phyloP scores from a whole-genome alignment of 2,797 vertebrate genomes.

The Stomatorhinus walkeri region DNA sequence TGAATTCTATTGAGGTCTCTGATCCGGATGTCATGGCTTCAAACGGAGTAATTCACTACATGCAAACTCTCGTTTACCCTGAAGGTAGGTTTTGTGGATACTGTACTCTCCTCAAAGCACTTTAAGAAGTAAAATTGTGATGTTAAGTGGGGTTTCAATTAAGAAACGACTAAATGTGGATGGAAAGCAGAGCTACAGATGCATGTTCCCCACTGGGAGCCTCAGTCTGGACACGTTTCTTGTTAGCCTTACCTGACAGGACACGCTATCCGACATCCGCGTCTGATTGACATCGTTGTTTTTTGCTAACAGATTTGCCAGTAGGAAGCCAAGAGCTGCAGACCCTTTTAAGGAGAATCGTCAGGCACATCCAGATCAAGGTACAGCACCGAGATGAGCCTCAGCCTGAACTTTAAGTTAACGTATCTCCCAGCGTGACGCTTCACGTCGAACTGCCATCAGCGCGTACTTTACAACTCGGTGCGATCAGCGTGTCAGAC shows the following conservation, averaged over 20 bases:
- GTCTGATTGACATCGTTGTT: constrained; percentile 19
- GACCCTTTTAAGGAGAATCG: constrained; percentile 71
- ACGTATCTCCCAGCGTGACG: neutral
- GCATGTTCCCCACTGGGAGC: no score
- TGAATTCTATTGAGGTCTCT: constrained; percentile 75
- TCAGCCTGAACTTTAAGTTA: neutral
- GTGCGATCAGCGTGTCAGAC: neutral
- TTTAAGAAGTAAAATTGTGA: neutral
- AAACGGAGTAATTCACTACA: constrained; percentile 85
- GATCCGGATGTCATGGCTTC: constrained; percentile 84
- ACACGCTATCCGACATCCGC: neutral
- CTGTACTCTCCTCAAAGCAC: neutral
- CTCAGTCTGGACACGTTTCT: neutral
- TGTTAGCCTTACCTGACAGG: neutral
- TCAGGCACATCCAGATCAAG: constrained; percentile 84
- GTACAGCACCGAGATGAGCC: constrained; percentile 48
- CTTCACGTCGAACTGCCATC: neutral
- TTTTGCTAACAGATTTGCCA: constrained; percentile 64
- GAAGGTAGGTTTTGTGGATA: constrained; percentile 58
- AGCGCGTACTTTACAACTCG: neutral
- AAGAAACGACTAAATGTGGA: neutral
- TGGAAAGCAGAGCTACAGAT: neutral
- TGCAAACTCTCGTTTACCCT: constrained; percentile 81
- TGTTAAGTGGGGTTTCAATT: neutral
- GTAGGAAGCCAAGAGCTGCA: constrained; percentile 80